Evolutionary conservation across 1,140 invertebrate species (phyloP).

Genomic region (Meloidogyne floridensis): DNA sequence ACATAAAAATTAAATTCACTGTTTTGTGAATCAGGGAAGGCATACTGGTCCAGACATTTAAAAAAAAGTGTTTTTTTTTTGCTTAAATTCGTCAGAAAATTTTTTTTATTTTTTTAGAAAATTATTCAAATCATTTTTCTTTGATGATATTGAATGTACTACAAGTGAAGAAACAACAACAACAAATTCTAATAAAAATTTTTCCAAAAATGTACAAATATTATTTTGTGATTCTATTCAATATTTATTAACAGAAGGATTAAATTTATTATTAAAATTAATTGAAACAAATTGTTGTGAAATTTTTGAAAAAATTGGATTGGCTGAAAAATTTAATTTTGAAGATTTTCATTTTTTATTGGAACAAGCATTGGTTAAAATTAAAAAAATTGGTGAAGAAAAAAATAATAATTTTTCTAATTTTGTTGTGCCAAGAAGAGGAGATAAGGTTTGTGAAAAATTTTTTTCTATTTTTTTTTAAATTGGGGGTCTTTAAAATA

Average conservation of each 20-base stretch:
- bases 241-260: background rate
- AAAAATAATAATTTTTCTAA: background rate
- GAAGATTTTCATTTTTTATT: background rate
- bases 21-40: too few species aligned
- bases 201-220: background rate
- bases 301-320: background rate
- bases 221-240: background rate
- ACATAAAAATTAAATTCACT: too few species aligned
- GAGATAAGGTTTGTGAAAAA: background rate
- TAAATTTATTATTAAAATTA: background rate
- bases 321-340: background rate
- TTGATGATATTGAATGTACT: background rate
- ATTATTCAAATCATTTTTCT: conserved; percentile 2
- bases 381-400: background rate
- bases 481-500: too few species aligned
- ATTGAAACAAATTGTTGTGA: background rate
- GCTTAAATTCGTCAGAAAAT: too few species aligned
- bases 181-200: background rate
- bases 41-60: too few species aligned
- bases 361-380: conserved; percentile 6
- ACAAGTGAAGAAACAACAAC: background rate
- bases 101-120: background rate
- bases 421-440: background rate
- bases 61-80: too few species aligned
- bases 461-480: too few species aligned